Percentiles rank a stretch among this genome's conserved stretches.
phyloP scores from a whole-genome alignment of 2,113 vertebrate genomes.

The Martes martes region DNA sequence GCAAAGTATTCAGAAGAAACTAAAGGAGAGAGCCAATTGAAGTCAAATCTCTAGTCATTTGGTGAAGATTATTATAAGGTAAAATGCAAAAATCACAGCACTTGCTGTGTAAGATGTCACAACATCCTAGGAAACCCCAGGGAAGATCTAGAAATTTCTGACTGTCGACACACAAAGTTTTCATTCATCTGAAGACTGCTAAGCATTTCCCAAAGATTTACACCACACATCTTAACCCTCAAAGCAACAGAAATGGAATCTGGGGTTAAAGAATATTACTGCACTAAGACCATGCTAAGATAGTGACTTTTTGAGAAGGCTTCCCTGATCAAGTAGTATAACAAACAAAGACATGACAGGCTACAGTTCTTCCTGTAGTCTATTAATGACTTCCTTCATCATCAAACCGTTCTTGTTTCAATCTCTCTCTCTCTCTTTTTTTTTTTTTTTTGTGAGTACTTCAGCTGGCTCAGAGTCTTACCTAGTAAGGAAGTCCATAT shows the following conservation, averaged over 20 bases:
- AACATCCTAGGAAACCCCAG: neutral
- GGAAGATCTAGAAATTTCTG: neutral
- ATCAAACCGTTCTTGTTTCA: neutral
- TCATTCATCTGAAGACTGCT: neutral
- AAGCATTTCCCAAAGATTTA: neutral
- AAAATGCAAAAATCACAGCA: neutral
- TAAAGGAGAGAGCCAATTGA: neutral
- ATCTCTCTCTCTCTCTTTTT: neutral
- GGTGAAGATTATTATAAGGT: neutral
- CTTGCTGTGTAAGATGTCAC: neutral
- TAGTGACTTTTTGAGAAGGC: neutral
- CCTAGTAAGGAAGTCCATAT: neutral
- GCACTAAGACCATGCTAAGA: neutral
- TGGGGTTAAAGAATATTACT: neutral
- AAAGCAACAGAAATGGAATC: neutral
- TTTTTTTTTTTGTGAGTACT: neutral
- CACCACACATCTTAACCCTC: neutral
- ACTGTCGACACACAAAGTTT: neutral
- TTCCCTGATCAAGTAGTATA: neutral
- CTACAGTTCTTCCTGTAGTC: neutral
- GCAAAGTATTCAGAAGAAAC: neutral
- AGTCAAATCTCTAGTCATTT: neutral
- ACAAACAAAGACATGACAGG: neutral
- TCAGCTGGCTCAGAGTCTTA: neutral
- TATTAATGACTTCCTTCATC: neutral